Evolutionary conservation across 2,888 invertebrate genomes (phyloP).

Genomic region (Lasius fuliginosus): DNA sequence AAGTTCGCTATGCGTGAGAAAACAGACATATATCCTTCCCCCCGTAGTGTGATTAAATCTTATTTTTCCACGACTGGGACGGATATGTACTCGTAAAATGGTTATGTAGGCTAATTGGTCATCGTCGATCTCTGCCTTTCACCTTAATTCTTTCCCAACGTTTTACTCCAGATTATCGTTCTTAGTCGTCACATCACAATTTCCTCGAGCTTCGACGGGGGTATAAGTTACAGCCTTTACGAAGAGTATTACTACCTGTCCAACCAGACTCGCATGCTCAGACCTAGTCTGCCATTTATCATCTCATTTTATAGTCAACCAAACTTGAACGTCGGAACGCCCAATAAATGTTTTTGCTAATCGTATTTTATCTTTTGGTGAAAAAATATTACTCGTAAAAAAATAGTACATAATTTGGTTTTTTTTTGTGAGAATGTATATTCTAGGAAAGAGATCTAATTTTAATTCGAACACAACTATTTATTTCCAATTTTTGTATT

Average conservation of each 20-base stretch:
- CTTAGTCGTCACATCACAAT: constrained; percentile 78
- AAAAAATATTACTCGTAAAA: background rate
- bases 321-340: constrained; percentile 57
- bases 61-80: constrained; percentile 72
- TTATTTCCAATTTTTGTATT: constrained; percentile 21
- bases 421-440: background rate
- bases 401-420: background rate
- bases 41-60: constrained; percentile 78
- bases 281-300: constrained; percentile 81
- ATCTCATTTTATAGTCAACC: constrained; percentile 80
- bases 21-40: constrained; percentile 76
- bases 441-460: background rate
- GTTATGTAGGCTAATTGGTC: constrained; percentile 82
- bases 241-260: constrained; percentile 84
- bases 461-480: background rate
- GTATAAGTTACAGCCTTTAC: constrained; percentile 83
- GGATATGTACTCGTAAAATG: constrained; percentile 78
- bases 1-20: constrained; percentile 77
- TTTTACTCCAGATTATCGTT: constrained; percentile 67
- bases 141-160: constrained; percentile 60
- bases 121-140: constrained; percentile 67
- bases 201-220: constrained; percentile 73
- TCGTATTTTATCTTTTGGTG: background rate
- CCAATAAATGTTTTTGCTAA: constrained; percentile 22
- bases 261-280: constrained; percentile 79